phyloP scores from a whole-genome alignment of 92 coral and sea anemone genomes.

The Zoanthus gigantus region DNA sequence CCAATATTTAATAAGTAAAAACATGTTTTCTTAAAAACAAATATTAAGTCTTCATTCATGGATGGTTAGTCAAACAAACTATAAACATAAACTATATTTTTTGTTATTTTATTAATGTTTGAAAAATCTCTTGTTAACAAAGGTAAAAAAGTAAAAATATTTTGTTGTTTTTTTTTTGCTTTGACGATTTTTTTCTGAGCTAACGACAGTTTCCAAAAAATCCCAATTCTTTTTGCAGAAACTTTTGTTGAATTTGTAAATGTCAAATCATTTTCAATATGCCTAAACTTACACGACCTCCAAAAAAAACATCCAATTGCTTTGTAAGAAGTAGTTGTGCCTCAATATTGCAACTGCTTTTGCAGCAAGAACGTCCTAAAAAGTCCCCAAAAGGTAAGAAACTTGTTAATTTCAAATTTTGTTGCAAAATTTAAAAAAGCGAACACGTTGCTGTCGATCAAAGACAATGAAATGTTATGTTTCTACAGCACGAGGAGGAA shows the following conservation, averaged over 20 bases:
- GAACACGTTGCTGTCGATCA: slow-evolving; percentile 6
- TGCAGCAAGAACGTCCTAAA: not conserved
- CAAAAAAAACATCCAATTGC: not conserved
- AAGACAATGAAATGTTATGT: slow-evolving; percentile 7
- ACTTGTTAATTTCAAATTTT: not conserved
- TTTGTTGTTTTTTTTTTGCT: too few species aligned
- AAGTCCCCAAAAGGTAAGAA: not conserved
- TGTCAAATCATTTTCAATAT: not conserved
- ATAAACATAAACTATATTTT: too few species aligned
- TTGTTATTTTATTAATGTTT: too few species aligned
- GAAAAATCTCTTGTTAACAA: too few species aligned
- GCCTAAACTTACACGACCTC: slow-evolving; percentile 3
- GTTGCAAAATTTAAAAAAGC: not conserved
- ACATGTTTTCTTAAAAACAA: too few species aligned
- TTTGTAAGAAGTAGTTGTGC: not conserved
- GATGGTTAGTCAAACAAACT: too few species aligned
- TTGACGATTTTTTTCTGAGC: too few species aligned
- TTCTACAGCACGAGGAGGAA: not conserved
- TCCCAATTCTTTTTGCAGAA: too few species aligned
- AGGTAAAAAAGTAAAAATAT: too few species aligned
- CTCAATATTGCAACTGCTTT: not conserved
- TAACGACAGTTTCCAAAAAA: too few species aligned
- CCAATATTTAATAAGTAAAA: too few species aligned
- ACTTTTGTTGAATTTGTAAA: not conserved
- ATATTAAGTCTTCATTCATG: too few species aligned